These are phyloP conservation scores for Microctonus brassicae DNA, from an alignment of 2,888 invertebrate genomes.

Conservation along the genomic window DNA sequence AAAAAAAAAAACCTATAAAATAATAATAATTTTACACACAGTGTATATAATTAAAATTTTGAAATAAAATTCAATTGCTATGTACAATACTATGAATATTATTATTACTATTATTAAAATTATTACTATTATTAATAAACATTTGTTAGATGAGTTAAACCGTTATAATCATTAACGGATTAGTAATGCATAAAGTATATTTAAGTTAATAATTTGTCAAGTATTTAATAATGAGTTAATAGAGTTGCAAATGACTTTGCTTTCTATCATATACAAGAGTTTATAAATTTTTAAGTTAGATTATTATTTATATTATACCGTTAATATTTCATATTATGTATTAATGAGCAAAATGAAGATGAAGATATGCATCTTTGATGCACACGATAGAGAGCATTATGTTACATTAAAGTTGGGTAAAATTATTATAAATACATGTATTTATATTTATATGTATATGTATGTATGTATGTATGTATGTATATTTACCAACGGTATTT, in stretches of 20 bases:
- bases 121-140: too few relatives aligned
- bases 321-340: conserved; percentile 14
- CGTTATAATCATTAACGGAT: conserved; percentile 10
- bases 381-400: conserved; percentile 11
- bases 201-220: conserved; percentile 20
- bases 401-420: conserved; percentile 10
- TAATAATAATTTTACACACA: neutral
- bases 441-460: neutral
- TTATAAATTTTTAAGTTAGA: neutral
- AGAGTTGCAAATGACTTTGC: conserved; percentile 24
- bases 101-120: neutral
- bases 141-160: conserved; percentile 6
- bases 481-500: conserved; percentile 30
- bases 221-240: conserved; percentile 4
- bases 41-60: neutral
- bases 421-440: too few relatives aligned
- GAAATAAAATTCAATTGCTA: neutral
- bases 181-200: conserved; percentile 8
- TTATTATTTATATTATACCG: conserved; percentile 8
- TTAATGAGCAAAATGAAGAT: conserved; percentile 1
- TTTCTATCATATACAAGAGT: conserved; percentile 1
- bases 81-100: neutral
- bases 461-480: too few relatives aligned
- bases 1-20: too few relatives aligned
- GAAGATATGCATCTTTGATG: conserved; percentile 25